Percentiles rank a stretch among this genome's conserved stretches.
Conservation (phyloP, 1,140 invertebrate species). For the Dreissena polymorpha region DNA sequence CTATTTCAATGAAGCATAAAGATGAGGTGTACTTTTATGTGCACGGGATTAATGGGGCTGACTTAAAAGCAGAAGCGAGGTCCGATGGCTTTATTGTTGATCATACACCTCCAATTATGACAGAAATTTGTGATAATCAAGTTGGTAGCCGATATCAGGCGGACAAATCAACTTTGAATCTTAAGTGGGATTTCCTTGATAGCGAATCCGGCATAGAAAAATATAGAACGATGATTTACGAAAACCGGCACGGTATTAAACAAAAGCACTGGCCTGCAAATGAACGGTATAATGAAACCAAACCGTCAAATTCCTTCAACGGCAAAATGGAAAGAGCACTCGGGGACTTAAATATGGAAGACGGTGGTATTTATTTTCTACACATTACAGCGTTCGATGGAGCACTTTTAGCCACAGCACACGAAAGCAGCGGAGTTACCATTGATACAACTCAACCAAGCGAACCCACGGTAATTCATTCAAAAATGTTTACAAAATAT, state of each 20-base stretch:
- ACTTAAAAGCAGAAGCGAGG: not conserved
- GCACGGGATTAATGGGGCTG: slow-evolving; percentile 35
- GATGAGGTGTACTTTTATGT: slow-evolving; percentile 32
- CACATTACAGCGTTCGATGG: slow-evolving; percentile 36
- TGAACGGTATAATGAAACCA: not conserved
- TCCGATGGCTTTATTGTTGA: slow-evolving; percentile 34
- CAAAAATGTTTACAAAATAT: no score
- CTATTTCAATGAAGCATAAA: slow-evolving; percentile 41
- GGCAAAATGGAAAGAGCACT: not conserved
- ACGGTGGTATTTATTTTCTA: slow-evolving; percentile 23
- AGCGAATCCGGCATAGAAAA: slow-evolving; percentile 34
- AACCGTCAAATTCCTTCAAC: not conserved
- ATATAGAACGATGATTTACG: slow-evolving; percentile 26
- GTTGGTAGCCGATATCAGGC: not conserved
- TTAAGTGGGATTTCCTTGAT: slow-evolving; percentile 36
- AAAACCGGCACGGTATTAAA: slow-evolving; percentile 22
- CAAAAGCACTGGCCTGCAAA: slow-evolving; percentile 22
- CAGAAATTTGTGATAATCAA: not conserved
- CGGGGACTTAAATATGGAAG: slow-evolving; percentile 1
- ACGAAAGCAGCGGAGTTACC: slow-evolving; percentile 22
- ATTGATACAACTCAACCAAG: slow-evolving; percentile 26
- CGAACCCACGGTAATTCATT: slow-evolving; percentile 3
- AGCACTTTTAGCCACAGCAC: slow-evolving; percentile 17
- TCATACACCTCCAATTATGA: slow-evolving; percentile 20
- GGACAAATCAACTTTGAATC: slow-evolving; percentile 14